phyloP scores from a whole-genome alignment of 1,140 invertebrate species.

The Anagrus nilaparvatae region DNA sequence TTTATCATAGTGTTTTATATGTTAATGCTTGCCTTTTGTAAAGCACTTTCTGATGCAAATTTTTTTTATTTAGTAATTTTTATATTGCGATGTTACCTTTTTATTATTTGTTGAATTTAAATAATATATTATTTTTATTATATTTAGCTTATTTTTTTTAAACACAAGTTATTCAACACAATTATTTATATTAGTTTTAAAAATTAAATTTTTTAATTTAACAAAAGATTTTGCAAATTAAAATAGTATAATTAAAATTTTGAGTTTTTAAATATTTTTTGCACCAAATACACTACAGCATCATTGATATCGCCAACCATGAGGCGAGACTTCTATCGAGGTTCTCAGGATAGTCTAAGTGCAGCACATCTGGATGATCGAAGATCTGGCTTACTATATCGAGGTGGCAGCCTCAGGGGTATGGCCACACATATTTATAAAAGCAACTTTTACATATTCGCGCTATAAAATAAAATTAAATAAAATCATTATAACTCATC shows the following conservation, averaged over 20 bases:
- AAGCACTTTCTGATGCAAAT: background rate
- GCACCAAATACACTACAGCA: conserved; percentile 42
- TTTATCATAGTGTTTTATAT: conserved; percentile 15
- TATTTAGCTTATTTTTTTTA: no score
- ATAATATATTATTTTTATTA: no score
- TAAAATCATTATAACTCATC: background rate
- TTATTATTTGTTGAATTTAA: no score
- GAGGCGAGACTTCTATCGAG: conserved; percentile 78
- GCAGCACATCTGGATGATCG: conserved; percentile 40
- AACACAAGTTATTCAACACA: no score
- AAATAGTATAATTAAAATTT: conserved; percentile 37
- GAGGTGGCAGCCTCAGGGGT: conserved; percentile 43
- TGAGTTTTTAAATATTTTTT: conserved; percentile 29
- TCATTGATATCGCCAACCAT: conserved; percentile 51
- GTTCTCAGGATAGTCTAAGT: conserved; percentile 75
- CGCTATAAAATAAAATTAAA: conserved; percentile 3
- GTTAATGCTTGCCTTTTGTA: no score
- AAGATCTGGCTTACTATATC: conserved; percentile 37
- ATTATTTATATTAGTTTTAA: no score
- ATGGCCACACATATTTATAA: conserved; percentile 37
- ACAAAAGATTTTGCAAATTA: no score
- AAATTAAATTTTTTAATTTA: no score
- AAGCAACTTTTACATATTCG: no score
- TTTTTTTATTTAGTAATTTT: background rate
- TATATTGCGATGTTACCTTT: no score